Evolutionary conservation across 1,140 invertebrate species (phyloP), one percentile per base, ranked within the genome.

Genomic region (Magallana gigas): DNA sequence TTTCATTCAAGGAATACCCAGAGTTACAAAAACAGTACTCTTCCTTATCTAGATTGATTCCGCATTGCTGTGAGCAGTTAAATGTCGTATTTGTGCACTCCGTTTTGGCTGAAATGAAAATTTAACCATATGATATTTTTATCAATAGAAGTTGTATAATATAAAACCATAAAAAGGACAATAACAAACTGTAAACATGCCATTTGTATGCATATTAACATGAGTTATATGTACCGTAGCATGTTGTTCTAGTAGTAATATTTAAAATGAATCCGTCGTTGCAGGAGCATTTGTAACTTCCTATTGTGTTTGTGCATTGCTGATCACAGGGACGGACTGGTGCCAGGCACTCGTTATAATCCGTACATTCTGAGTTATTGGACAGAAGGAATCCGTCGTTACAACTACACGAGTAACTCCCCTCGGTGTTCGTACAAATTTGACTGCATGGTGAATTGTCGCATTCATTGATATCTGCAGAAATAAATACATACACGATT

Each of bases 401-500:
- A 88, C 93, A 94, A 14, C 82, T 83, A 80, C 93, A 94, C 1
- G 82, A 11, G 64, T 88, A 93, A 58, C 85, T 90, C 6, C 93
- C 93, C 14, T 85, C 16, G 1, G 87, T 90, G 90, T 94, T 94
- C 9, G 59, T 88, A 88, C 93, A 94, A 2, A n/a, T 87, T 29
- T 93, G 91, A 29, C 90, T 87, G 89, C 93, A 93, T n/a, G 83
- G 85, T 29, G 64, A 83, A n/a, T 85, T 85, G 57, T 86, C 57
- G 82, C 92, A 93, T 84, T 92, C 92, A 80, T 93, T 81, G 1
- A 91, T 83, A 85, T 92, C 91, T 87, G 87, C 96, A 96, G 29
- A 2, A 84, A 23, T 1, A 16, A 57, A 14, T 57, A 0, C 8
- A 57, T 0, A 5, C 9, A 23, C 0, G 36, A 0, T 48, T 48